phyloP scores from a whole-genome alignment of 2,797 vertebrate genomes.

The Acanthiza pusilla region DNA sequence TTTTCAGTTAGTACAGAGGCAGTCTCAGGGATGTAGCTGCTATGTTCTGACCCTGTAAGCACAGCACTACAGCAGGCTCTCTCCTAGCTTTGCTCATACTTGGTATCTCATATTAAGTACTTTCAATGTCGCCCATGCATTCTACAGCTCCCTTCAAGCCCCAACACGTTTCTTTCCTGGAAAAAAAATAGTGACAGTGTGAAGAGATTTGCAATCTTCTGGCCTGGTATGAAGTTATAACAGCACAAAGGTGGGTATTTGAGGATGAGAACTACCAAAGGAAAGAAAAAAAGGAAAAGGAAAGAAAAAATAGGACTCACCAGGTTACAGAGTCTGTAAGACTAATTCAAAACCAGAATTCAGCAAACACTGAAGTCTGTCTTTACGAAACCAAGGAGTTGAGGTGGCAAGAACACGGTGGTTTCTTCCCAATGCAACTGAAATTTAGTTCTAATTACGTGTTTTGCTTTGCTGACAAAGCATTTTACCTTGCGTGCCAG shows the following conservation, averaged over 20 bases:
- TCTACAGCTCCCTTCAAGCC: background rate
- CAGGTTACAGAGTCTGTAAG: background rate
- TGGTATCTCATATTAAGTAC: background rate
- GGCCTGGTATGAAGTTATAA: background rate
- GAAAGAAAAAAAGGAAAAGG: no score
- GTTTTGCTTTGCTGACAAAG: constrained; percentile 7
- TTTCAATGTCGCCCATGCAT: background rate
- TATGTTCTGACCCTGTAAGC: background rate
- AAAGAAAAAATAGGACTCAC: background rate
- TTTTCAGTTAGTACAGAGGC: background rate
- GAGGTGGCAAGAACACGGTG: background rate
- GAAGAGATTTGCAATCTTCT: background rate
- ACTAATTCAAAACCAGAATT: background rate
- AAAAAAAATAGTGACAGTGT: background rate
- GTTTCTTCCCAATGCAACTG: background rate
- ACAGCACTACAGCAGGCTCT: background rate
- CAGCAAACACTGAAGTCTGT: background rate
- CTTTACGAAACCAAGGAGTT: background rate
- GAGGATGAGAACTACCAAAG: background rate
- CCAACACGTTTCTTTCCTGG: background rate
- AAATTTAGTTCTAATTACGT: background rate
- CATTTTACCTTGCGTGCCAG: background rate
- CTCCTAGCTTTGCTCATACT: background rate
- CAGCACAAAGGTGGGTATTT: background rate
- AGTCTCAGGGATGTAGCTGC: background rate